Evolutionary conservation across 2,888 invertebrate species (phyloP), one percentile per base, ranked within the genome.

Genomic region (Thera britannica): DNA sequence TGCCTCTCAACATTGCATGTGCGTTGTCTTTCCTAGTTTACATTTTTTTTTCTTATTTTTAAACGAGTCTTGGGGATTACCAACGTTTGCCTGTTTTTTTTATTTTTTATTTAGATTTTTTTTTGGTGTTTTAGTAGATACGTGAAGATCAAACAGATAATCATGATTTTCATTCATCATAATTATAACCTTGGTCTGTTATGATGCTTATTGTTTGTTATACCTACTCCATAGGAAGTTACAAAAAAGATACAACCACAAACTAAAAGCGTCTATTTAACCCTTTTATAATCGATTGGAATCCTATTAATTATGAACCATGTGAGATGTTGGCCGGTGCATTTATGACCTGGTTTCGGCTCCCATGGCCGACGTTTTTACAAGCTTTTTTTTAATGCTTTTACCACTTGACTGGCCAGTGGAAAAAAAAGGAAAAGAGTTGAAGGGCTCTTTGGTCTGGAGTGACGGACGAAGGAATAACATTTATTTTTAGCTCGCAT

Each of bases 331-430:
- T 74, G 76, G 83, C 75, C 76, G 81, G 75, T 78, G 72, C 78
- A 77, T 88, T 89, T 89, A 89, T 89, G 89, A 90, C 88, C 88
- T 85, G 90, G 83, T 83, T 88, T 85, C 79, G 80, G 83, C 84
- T 88, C 86, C 84, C 88, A 88, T 79, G 83, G 81, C 79, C 78
- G 78, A 78, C 79, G 76, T 79, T 76, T 79, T 84, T 44, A 60
- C 56, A 49, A 54, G 23, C 58, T 87, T 72, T 86, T 85, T 85
- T 81, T 84, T 84, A 83, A 87, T 84, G 81, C 82, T 84, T 88
- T 89, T 89, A 90, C 89, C 86, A 85, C 88, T 80, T 82, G 81
- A 72, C 85, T 89, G 90, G 89, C 91, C 82, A 79, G 79, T 79
- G 82, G 77, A 76, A 76, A 82, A 80, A 83, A 58, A 35, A 76